Evolutionary conservation across 2,797 vertebrate species (phyloP).

Genomic region (Ptychadena robeensis): DNA sequence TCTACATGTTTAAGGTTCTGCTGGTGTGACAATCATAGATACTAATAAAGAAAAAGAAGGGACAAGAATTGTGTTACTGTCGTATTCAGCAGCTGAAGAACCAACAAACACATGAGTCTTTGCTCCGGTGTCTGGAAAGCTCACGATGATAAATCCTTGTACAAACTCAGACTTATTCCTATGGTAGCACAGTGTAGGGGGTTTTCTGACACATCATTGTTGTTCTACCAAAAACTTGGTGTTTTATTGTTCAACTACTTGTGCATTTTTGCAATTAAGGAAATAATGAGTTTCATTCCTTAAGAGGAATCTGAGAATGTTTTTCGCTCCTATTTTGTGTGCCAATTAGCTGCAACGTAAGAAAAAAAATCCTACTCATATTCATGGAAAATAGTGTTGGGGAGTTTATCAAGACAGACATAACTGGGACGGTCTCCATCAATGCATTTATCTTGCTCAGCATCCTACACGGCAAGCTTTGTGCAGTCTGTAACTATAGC

Average conservation of each 20-base stretch:
- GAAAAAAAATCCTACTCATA: conserved; percentile 57
- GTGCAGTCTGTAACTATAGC: conserved; percentile 68
- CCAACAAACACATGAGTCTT: too few species aligned
- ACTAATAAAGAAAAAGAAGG: too few species aligned
- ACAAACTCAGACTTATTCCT: too few species aligned
- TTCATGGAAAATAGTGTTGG: conserved; percentile 65
- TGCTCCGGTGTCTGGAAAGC: too few species aligned
- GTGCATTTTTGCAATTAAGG: conserved; percentile 1
- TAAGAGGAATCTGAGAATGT: conserved; percentile 48
- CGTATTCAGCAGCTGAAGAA: too few species aligned
- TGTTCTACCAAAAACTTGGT: background rate
- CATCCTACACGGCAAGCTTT: conserved; percentile 66
- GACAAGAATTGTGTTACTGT: too few species aligned
- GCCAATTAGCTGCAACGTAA: conserved; percentile 65
- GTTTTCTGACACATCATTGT: background rate
- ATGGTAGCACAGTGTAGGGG: too few species aligned
- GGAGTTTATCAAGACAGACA: conserved; percentile 70
- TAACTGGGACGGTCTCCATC: conserved; percentile 68
- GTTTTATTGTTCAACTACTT: background rate
- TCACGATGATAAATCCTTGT: too few species aligned
- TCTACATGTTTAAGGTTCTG: too few species aligned
- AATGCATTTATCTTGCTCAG: conserved; percentile 67
- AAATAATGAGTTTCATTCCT: conserved; percentile 62
- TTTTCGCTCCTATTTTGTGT: conserved; percentile 64
- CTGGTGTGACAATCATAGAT: too few species aligned